These are phyloP conservation scores for Drosophila rellima DNA, from an alignment of 2,888 invertebrate genomes.

Conservation along the genomic window DNA sequence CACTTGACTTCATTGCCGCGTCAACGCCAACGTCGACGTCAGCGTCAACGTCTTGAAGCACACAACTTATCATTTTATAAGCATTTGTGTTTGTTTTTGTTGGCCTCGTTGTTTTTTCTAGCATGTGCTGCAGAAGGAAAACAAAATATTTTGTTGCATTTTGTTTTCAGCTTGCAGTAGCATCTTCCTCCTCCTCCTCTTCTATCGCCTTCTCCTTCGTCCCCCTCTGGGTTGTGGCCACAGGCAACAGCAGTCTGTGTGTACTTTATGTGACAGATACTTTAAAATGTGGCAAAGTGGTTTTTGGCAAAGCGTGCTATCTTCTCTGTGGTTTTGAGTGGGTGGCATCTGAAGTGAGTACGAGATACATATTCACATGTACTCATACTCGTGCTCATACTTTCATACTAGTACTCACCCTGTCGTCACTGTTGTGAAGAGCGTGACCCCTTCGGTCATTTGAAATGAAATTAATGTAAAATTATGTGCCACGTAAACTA, in stretches of 20 bases:
- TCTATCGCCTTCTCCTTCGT: background rate
- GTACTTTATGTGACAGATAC: slow-evolving; percentile 74
- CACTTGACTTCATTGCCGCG: slow-evolving; percentile 73
- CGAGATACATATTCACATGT: slow-evolving; percentile 5
- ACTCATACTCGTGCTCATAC: background rate
- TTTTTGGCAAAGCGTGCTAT: slow-evolving; percentile 52
- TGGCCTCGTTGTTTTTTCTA: slow-evolving; percentile 41
- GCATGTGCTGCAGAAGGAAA: slow-evolving; percentile 54
- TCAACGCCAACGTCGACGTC: slow-evolving; percentile 39
- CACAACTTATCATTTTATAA: slow-evolving; percentile 76
- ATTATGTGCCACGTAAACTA: slow-evolving; percentile 79
- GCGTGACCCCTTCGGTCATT: slow-evolving; percentile 40
- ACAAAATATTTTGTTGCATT: slow-evolving; percentile 77
- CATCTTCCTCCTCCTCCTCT: background rate
- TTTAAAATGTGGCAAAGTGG: slow-evolving; percentile 76
- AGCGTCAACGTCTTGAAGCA: slow-evolving; percentile 38
- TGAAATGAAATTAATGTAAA: slow-evolving; percentile 71
- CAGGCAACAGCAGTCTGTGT: slow-evolving; percentile 48
- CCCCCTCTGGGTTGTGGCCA: slow-evolving; percentile 20
- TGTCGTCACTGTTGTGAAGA: slow-evolving; percentile 7
- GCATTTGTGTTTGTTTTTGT: slow-evolving; percentile 53
- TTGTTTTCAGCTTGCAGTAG: slow-evolving; percentile 48
- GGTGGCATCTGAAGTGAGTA: slow-evolving; percentile 1
- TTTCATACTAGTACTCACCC: background rate
- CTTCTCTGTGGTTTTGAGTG: slow-evolving; percentile 16